These are phyloP conservation scores for Acromyrmex echinatior DNA, from an alignment of 1,140 invertebrate genomes.

Conservation along the genomic window DNA sequence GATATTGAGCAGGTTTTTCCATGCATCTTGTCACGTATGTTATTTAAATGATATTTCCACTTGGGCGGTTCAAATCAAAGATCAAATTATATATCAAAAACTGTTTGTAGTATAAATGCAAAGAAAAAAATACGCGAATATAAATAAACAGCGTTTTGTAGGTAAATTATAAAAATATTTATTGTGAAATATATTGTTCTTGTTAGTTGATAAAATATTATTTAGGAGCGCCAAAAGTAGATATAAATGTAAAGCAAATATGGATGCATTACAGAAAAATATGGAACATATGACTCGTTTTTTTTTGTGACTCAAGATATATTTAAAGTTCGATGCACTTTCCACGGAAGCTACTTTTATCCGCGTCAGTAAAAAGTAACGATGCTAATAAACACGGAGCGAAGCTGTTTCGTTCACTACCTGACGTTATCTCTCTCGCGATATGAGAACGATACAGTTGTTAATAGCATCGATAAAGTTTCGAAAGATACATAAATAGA, in stretches of 20 bases:
- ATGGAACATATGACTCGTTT: background rate
- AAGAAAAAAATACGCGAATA: background rate
- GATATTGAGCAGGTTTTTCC: background rate
- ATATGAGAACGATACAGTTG: conserved; percentile 42
- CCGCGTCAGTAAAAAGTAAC: conserved; percentile 62
- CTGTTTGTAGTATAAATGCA: background rate
- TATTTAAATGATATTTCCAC: conserved; percentile 5
- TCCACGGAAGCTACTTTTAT: conserved; percentile 59
- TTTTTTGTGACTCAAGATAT: conserved; percentile 9
- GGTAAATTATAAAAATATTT: conserved; percentile 14
- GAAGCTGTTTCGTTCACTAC: conserved; percentile 41
- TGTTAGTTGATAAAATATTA: conserved; percentile 3
- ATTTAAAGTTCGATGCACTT: conserved; percentile 20
- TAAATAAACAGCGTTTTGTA: background rate
- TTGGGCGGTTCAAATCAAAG: background rate
- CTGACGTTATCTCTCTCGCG: conserved; percentile 26
- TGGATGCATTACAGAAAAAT: background rate
- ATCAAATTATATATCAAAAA: conserved; percentile 13
- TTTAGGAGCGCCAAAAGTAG: background rate
- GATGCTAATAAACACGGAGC: conserved; percentile 26
- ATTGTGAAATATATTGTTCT: background rate
- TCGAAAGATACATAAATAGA: background rate
- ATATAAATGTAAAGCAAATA: background rate
- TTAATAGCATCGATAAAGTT: conserved; percentile 53
- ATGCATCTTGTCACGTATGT: background rate